phyloP scores from a whole-genome alignment of 1,140 invertebrate genomes.

The Hycleus cichorii region DNA sequence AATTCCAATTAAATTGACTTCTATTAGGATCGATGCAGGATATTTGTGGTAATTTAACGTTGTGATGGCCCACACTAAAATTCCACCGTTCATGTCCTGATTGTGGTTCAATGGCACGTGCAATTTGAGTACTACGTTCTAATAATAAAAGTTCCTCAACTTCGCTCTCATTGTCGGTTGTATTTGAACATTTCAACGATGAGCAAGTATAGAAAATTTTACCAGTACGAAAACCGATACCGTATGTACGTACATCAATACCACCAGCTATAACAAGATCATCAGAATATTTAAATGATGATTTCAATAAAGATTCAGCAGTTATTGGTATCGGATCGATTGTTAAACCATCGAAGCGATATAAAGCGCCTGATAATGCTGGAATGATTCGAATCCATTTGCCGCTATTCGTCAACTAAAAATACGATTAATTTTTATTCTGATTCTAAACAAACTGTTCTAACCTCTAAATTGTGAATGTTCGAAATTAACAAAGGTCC shows the following conservation, averaged over 20 bases:
- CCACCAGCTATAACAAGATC: conserved; percentile 79
- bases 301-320: conserved; percentile 74
- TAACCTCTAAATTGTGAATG: conserved; percentile 73
- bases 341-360: conserved; percentile 82
- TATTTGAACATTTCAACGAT: conserved; percentile 61
- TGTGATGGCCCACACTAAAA: conserved; percentile 86
- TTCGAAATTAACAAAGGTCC: conserved; percentile 73
- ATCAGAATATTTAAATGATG: conserved; percentile 77
- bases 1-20: conserved; percentile 46
- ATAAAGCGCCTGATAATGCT: conserved; percentile 81
- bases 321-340: conserved; percentile 81
- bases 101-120: conserved; percentile 76
- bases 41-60: conserved; percentile 55
- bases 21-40: conserved; percentile 33
- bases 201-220: conserved; percentile 71
- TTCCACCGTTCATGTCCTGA: conserved; percentile 90
- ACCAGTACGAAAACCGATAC: conserved; percentile 69
- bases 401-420: conserved; percentile 75
- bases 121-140: conserved; percentile 73
- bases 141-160: conserved; percentile 67
- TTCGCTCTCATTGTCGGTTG: conserved; percentile 41
- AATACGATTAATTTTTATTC: conserved; percentile 9
- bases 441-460: not conserved
- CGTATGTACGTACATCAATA: conserved; percentile 59
- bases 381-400: conserved; percentile 83